Evolutionary conservation across 2,888 invertebrate species (phyloP).

Genomic region (Ormyrus nitidulus): DNA sequence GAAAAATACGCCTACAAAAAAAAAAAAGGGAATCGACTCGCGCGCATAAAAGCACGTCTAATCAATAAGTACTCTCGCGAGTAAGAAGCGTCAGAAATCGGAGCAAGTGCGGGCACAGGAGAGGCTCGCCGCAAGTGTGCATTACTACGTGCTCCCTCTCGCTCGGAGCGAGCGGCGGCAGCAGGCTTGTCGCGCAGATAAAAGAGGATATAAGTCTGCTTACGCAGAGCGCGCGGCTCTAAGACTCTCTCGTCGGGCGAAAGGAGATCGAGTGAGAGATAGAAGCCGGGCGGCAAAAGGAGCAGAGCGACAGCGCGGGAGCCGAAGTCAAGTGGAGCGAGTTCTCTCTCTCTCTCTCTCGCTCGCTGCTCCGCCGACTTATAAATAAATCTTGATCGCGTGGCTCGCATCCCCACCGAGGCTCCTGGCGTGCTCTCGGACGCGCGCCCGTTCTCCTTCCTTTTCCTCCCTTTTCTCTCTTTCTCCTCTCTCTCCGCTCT

Average conservation of each 20-base stretch:
- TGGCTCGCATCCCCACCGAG: slow-evolving; percentile 73
- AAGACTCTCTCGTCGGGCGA: neutral
- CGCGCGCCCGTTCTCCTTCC: slow-evolving; percentile 59
- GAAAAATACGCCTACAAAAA: neutral
- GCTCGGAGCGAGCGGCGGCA: no score
- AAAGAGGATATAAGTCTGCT: no score
- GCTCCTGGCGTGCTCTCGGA: slow-evolving; percentile 62
- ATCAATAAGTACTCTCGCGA: neutral
- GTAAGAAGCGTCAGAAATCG: neutral
- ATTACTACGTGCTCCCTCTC: no score
- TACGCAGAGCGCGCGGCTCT: neutral
- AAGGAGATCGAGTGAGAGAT: slow-evolving; percentile 7
- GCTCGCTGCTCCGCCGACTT: slow-evolving; percentile 59
- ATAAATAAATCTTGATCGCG: slow-evolving; percentile 76
- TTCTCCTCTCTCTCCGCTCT: slow-evolving; percentile 2
- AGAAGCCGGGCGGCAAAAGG: neutral
- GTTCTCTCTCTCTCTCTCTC: slow-evolving; percentile 20
- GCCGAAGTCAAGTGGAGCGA: slow-evolving; percentile 34
- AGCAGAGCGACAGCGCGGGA: slow-evolving; percentile 11
- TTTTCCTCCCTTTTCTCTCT: slow-evolving; percentile 42
- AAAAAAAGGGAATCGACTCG: neutral
- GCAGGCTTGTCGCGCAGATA: no score
- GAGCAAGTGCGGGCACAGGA: neutral
- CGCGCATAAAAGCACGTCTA: neutral
- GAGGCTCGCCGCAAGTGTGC: no score